Evolutionary conservation across 2,888 invertebrate genomes (phyloP), one percentile per base, ranked within the genome.

Genomic region (Eutolmus rufibarbis): DNA sequence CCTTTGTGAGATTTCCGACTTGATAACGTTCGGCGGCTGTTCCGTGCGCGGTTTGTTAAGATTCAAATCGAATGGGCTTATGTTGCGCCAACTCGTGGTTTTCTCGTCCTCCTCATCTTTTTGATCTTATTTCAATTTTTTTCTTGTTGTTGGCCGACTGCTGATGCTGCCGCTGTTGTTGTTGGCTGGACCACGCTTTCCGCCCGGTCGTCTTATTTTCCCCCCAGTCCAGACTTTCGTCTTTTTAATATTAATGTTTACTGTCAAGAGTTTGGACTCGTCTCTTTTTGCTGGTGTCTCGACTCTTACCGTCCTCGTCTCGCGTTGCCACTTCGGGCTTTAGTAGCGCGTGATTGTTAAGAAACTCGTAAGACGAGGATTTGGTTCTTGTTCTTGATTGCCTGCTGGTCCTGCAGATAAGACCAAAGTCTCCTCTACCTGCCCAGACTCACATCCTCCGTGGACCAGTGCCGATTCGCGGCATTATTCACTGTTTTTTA

Each of bases 1-100:
- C 89, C 91, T 92, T 92, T 92, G 91, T 91, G 90, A 92, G 92
- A 92, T 92, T 90, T 92, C 92, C 92, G 92, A 91, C 92, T 89
- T 90, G 92, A 92, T 92, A 92, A 92, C 90, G 90, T 85, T 88
- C 89, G 87, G 88, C 88, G 88, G 89, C 89, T 89, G 89, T 88
- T 88, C 88, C 89, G 57, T 89, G 89, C 89, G 88, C 85, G 74
- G 85, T 85, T 85, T 85, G 74, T 74, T 74, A 74, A 85, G 74
- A 85, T 85, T 85, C 85, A 85, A 85, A 85, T 85, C 74, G 85
- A 51, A 85, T 46, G 74, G 85, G 74, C 85, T 85, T 74, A 74
- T 85, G 85, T 84, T 84, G 82, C 82, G 82, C 82, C 66, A 84
- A 66, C 82, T 84, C 40, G 82, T 84, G 66, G 66, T 66, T 84